These are phyloP conservation scores for Callosobruchus maculatus DNA, from an alignment of 2,888 invertebrate species.

Conservation along the genomic window DNA sequence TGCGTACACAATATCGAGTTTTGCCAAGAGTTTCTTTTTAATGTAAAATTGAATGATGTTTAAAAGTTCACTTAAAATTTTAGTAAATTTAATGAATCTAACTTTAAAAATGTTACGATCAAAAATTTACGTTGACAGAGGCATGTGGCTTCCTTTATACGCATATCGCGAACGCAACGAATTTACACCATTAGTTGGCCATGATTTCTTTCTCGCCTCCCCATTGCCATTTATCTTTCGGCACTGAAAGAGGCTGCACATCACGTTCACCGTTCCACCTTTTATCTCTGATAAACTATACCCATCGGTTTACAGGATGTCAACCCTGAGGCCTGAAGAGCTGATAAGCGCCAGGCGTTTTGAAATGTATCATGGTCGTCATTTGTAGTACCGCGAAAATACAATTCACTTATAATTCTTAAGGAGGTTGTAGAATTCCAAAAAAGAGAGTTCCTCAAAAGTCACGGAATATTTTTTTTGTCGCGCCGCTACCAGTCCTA, in stretches of 20 bases:
- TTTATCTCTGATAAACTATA: not conserved
- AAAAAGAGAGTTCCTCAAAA: too few species aligned
- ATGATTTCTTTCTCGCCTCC: not conserved
- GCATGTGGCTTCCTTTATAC: not conserved
- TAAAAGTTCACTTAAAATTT: too few species aligned
- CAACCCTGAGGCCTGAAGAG: not conserved
- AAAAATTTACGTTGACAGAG: too few species aligned
- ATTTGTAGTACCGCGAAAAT: not conserved
- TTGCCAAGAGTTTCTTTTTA: too few species aligned
- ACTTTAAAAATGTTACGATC: too few species aligned
- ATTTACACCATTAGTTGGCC: not conserved
- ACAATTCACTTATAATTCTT: too few species aligned
- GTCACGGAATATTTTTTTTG: too few species aligned
- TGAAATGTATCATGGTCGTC: not conserved
- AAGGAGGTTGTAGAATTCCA: too few species aligned
- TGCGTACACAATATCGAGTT: too few species aligned
- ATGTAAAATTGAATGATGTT: too few species aligned
- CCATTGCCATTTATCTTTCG: not conserved
- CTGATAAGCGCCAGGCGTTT: not conserved
- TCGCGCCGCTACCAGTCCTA: too few species aligned
- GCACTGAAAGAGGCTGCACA: slow-evolving; percentile 8
- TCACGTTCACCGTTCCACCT: slow-evolving; percentile 7
- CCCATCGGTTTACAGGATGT: not conserved
- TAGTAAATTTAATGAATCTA: too few species aligned
- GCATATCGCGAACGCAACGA: not conserved